Evolutionary conservation across 2,888 invertebrate genomes (phyloP).

Genomic region (Junonia oenone): DNA sequence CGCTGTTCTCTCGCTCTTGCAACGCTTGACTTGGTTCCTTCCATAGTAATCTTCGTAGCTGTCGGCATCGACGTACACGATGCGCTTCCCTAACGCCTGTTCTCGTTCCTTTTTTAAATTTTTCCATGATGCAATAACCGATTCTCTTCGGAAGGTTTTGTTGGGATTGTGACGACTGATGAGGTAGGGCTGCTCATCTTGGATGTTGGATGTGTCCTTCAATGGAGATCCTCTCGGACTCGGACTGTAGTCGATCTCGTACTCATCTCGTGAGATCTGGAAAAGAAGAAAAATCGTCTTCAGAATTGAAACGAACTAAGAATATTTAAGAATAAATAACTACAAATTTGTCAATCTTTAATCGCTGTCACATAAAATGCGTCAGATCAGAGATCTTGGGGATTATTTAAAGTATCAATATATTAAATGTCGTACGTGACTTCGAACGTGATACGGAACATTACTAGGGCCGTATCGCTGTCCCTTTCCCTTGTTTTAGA

Average conservation of each 20-base stretch:
- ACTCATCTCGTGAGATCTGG: constrained; percentile 73
- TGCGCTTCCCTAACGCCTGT: constrained; percentile 65
- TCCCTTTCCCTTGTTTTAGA: constrained; percentile 47
- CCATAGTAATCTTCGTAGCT: constrained; percentile 68
- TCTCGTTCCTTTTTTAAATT: constrained; percentile 72
- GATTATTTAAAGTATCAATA: constrained; percentile 54
- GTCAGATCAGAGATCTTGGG: constrained; percentile 38
- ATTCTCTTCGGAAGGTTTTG: constrained; percentile 71
- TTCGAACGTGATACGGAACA: constrained; percentile 28
- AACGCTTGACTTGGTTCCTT: constrained; percentile 66
- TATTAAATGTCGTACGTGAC: constrained; percentile 49
- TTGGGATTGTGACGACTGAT: constrained; percentile 75
- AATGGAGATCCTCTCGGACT: constrained; percentile 68
- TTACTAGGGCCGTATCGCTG: constrained; percentile 37
- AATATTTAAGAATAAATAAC: constrained; percentile 10
- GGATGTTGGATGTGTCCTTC: constrained; percentile 70
- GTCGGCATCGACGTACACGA: constrained; percentile 66
- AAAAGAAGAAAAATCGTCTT: constrained; percentile 40
- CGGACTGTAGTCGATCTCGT: constrained; percentile 64
- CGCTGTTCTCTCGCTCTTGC: constrained; percentile 66
- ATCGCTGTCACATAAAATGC: constrained; percentile 33
- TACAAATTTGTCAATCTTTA: constrained; percentile 11
- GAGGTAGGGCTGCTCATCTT: constrained; percentile 60
- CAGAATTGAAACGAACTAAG: background rate
- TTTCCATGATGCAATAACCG: constrained; percentile 75